Conservation (phyloP, 1,140 invertebrate species). For the Eriosoma lanigerum region DNA sequence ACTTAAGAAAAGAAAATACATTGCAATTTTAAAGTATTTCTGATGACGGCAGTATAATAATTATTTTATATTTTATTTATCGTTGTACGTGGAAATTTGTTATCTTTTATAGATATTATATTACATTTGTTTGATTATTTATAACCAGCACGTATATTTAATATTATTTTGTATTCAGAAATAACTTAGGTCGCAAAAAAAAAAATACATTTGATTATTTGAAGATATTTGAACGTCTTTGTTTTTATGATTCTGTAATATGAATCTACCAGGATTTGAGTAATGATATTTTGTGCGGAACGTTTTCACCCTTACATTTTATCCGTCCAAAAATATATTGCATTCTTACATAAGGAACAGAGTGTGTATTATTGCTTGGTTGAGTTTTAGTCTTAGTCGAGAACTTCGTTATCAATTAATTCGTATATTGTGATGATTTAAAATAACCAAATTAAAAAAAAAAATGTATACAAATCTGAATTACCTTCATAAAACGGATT, state of each 20-base stretch:
- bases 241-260: not conserved
- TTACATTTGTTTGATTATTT: not conserved
- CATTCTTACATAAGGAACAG: not conserved
- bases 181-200: not conserved
- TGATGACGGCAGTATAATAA: too few species aligned
- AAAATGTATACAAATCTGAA: too few species aligned
- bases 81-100: too few species aligned
- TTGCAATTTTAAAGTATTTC: too few species aligned
- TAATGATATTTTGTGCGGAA: not conserved
- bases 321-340: slow-evolving; percentile 1
- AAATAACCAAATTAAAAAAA: too few species aligned
- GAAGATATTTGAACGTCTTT: not conserved
- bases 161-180: not conserved
- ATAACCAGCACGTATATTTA: not conserved
- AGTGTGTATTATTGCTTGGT: not conserved
- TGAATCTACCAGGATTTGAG: not conserved
- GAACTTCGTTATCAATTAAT: too few species aligned
- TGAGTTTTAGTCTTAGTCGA: too few species aligned
- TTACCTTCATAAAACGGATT: too few species aligned
- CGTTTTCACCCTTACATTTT: not conserved
- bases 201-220: not conserved
- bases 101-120: too few species aligned
- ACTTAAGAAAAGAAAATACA: too few species aligned
- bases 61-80: too few species aligned
- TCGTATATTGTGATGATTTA: too few species aligned